phyloP scores from a whole-genome alignment of 2,797 vertebrate genomes.

The Bovichtus variegatus region DNA sequence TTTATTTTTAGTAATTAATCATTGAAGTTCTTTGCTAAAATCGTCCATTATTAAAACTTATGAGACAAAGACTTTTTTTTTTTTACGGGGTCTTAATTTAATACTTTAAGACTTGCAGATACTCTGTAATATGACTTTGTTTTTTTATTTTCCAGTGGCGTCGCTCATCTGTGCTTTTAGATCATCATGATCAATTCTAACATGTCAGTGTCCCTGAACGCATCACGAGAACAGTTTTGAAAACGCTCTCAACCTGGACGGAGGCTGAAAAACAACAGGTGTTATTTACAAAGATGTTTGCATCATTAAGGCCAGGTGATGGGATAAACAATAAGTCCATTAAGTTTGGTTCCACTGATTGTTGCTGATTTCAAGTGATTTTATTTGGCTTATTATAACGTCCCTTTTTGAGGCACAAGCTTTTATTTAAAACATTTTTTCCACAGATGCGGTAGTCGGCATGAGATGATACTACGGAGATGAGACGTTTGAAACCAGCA shows the following conservation, averaged over 20 bases:
- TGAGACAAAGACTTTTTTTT: no score
- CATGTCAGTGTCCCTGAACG: background rate
- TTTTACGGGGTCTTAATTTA: background rate
- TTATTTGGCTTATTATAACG: background rate
- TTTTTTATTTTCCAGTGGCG: background rate
- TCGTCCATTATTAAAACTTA: no score
- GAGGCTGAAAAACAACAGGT: background rate
- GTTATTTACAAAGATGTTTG: background rate
- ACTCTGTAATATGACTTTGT: background rate
- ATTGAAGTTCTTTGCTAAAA: no score
- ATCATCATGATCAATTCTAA: background rate
- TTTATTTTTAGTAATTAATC: no score
- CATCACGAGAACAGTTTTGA: background rate
- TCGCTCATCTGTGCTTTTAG: background rate
- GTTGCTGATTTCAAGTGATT: background rate
- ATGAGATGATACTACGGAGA: background rate
- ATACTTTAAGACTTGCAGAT: no score
- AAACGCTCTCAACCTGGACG: background rate
- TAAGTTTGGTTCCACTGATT: background rate
- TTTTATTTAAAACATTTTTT: no score
- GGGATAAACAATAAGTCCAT: rapidly evolving
- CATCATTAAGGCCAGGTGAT: background rate
- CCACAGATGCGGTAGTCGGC: no score
- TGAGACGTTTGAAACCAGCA: background rate
- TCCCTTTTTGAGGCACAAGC: background rate